Evolutionary conservation across 2,888 invertebrate species (phyloP).

Genomic region (Tenodera sinensis): DNA sequence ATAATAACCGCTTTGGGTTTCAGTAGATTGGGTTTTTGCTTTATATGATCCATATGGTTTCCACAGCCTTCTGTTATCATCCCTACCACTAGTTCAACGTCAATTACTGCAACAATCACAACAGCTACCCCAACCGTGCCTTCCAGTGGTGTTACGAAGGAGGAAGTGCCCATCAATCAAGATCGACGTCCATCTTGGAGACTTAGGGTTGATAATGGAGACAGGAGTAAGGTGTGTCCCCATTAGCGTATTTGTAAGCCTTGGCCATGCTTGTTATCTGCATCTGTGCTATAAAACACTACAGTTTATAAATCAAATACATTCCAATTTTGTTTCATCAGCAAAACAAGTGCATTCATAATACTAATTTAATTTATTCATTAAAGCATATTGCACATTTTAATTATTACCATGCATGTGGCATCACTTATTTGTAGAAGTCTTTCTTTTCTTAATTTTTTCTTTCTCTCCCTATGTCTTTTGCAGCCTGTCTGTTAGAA

Average conservation of each 20-base stretch:
- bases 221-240: constrained; percentile 68
- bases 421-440: too few relatives aligned
- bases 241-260: background rate
- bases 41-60: constrained; percentile 17
- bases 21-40: background rate
- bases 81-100: constrained; percentile 35
- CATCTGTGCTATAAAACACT: background rate
- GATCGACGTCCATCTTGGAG: constrained; percentile 91
- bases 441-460: too few relatives aligned
- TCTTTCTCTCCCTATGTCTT: too few relatives aligned
- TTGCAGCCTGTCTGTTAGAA: too few relatives aligned
- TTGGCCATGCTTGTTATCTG: background rate
- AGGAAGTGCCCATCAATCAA: constrained; percentile 39
- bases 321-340: too few relatives aligned
- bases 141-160: constrained; percentile 29
- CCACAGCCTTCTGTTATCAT: constrained; percentile 20
- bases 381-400: too few relatives aligned
- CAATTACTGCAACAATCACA: constrained; percentile 55
- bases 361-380: too few relatives aligned
- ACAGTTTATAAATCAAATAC: background rate
- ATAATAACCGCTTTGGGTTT: background rate
- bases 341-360: too few relatives aligned
- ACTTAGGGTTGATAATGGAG: constrained; percentile 79
- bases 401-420: too few relatives aligned
- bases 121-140: constrained; percentile 52